Evolutionary conservation across 2,888 invertebrate species (phyloP).

Genomic region (Agriopis leucophaearia): DNA sequence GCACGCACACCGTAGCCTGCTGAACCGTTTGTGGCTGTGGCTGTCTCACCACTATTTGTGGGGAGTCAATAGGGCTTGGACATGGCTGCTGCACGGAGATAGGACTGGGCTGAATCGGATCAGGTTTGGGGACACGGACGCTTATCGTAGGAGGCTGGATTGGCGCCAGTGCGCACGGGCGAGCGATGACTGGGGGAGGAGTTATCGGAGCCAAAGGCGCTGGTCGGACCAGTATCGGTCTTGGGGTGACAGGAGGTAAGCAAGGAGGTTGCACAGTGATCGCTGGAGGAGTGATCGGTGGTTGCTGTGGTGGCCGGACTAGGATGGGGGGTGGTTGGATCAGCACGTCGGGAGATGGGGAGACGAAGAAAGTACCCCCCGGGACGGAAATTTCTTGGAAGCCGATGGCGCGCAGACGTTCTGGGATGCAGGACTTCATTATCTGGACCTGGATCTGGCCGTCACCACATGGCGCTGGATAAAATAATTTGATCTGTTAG

Average conservation of each 20-base stretch:
- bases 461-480: constrained; percentile 66
- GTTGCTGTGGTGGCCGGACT: constrained; percentile 58
- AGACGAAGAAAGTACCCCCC: constrained; percentile 69
- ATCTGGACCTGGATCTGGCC: constrained; percentile 60
- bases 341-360: constrained; percentile 64
- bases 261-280: constrained; percentile 60
- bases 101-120: constrained; percentile 59
- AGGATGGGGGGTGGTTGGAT: constrained; percentile 74
- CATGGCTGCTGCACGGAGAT: constrained; percentile 62
- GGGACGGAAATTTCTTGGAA: constrained; percentile 67
- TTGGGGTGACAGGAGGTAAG: constrained; percentile 57
- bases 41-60: constrained; percentile 62
- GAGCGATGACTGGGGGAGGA: constrained; percentile 66
- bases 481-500: not conserved
- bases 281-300: constrained; percentile 60
- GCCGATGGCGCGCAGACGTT: constrained; percentile 57
- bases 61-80: constrained; percentile 56
- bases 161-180: constrained; percentile 55
- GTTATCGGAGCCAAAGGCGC: constrained; percentile 54
- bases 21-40: constrained; percentile 58
- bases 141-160: constrained; percentile 64
- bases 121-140: constrained; percentile 59
- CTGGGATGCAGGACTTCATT: constrained; percentile 50
- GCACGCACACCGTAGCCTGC: constrained; percentile 51
- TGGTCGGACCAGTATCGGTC: constrained; percentile 60